A percentile compares a stretch with the other conserved stretches of the same genome.
Conservation (phyloP, 2,888 invertebrate genomes). For the Sepiola atlantica region DNA sequence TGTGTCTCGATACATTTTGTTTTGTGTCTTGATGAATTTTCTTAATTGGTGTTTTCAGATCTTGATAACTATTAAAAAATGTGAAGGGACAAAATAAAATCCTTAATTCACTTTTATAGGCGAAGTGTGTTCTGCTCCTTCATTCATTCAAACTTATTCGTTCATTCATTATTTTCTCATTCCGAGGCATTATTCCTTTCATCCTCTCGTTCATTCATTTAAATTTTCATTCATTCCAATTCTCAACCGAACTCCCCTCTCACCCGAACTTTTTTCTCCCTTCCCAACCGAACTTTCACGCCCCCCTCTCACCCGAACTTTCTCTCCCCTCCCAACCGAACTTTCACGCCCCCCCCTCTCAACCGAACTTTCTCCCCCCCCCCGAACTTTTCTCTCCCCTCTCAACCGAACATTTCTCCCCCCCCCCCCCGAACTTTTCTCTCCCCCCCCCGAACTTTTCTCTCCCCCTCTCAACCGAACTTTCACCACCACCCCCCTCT, state of each 20-base stretch:
- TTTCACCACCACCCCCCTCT: no score
- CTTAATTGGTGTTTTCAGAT: no score
- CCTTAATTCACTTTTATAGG: background rate
- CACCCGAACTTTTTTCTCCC: background rate
- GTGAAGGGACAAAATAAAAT: background rate
- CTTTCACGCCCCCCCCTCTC: background rate
- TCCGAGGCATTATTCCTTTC: background rate
- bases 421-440: background rate
- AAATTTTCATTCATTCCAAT: background rate
- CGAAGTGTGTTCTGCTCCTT: background rate
- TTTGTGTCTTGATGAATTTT: no score
- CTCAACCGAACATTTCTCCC: background rate
- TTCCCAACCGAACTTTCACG: no score
- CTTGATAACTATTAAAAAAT: background rate
- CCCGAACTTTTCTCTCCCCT: no score
- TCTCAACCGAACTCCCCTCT: background rate
- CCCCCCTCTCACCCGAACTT: background rate
- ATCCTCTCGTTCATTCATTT: background rate
- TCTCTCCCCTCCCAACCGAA: background rate
- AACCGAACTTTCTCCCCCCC: no score
- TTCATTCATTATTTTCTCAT: background rate
- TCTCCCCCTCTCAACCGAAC: background rate
- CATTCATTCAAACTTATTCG: background rate
- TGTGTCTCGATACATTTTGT: background rate
- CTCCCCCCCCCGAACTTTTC: no score